Evolutionary conservation across 2,797 vertebrate genomes (phyloP), one percentile per base, ranked within the genome.

Genomic region (Sebastes hopkinsi): DNA sequence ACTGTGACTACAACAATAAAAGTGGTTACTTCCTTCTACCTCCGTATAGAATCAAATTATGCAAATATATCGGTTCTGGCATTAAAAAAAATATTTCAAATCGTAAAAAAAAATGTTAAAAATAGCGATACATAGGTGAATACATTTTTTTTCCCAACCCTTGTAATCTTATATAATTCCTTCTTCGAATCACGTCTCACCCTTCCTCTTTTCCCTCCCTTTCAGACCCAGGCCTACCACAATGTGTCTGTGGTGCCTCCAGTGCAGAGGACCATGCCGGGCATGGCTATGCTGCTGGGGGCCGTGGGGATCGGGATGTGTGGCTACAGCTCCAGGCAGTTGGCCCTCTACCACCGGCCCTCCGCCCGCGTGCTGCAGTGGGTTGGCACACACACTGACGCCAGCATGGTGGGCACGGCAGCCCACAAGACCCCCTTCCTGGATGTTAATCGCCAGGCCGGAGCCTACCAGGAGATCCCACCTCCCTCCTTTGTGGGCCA

Each of bases 241-340:
- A 94, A 87, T 20, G 77, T 87, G 64, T 71, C 85, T 3, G 70
- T 90, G 81, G 74, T 64, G 3, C 79, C 88, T 22, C 82, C 87
- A 20, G 81, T 81, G 22, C 85, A 91, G 81, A 92, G 81, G 78
- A 72, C 78, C 77, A 58, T 92, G 83, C 90, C 92, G 0, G 89
- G 92, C 38, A 29, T 95, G 87, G 94, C 95, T 0, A 27, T 96
- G 92, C 77, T 95, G 75, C 84, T 95, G 81, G 94, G 95, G 66
- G 92, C 94, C 3, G 46, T 95, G 81, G 95, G 94, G 27, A 92
- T 95, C n/a, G 93, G 90, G 27, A 85, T 96, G 94, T 96, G 95
- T 5, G 89, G 95, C 72, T 95, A 95, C 92, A 95, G 95, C 92
- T 95, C 94, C 83, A 91, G 87, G 66, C 94, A 95, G 90, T 67